Percentiles rank a stretch among this genome's conserved stretches.
These are phyloP conservation scores for Parochlus steinenii DNA, from an alignment of 2,888 invertebrate species.

Conservation along the genomic window DNA sequence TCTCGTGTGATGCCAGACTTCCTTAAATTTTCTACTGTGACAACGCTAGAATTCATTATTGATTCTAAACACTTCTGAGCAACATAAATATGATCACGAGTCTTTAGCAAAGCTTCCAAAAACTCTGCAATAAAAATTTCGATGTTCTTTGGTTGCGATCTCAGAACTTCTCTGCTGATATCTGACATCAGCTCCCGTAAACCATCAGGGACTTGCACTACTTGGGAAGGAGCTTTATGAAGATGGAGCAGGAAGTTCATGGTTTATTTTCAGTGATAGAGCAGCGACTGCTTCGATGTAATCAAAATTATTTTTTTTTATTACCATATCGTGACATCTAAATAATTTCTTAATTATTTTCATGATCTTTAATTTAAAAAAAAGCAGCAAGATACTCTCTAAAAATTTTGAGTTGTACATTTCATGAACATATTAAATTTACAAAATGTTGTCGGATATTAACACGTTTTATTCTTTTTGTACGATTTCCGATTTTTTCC, in stretches of 20 bases:
- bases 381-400: too few species aligned
- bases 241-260: slow-evolving; percentile 6
- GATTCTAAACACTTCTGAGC: slow-evolving; percentile 21
- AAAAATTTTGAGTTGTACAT: too few species aligned
- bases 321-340: too few species aligned
- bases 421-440: too few species aligned
- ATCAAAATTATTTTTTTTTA: too few species aligned
- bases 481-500: too few species aligned
- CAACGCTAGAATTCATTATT: slow-evolving; percentile 19
- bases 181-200: slow-evolving; percentile 52
- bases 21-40: slow-evolving; percentile 21
- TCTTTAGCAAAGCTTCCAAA: slow-evolving; percentile 43
- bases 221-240: slow-evolving; percentile 7
- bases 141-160: slow-evolving; percentile 44
- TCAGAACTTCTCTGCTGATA: slow-evolving; percentile 56
- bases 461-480: too few species aligned
- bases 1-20: slow-evolving; percentile 22
- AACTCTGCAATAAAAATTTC: slow-evolving; percentile 53
- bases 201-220: slow-evolving; percentile 39
- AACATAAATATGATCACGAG: slow-evolving; percentile 35
- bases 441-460: too few species aligned
- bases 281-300: too few species aligned
- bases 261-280: too few species aligned
- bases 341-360: too few species aligned
- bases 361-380: too few species aligned